These are phyloP conservation scores for Salpingus planirostris DNA, from an alignment of 2,888 invertebrate genomes.

Conservation along the genomic window DNA sequence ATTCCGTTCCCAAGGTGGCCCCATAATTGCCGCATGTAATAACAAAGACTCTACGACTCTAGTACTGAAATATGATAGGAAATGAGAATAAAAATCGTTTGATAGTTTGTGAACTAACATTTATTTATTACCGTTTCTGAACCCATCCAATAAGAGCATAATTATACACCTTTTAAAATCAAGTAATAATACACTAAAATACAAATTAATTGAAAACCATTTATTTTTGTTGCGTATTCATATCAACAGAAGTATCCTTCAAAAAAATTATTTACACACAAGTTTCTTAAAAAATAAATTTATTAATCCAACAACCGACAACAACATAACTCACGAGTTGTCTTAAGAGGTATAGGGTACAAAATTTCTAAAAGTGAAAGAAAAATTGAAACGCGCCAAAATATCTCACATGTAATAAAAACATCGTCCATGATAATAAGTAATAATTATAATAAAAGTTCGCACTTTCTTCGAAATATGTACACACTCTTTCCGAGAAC, in stretches of 20 bases:
- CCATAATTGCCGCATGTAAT: slow-evolving; percentile 68
- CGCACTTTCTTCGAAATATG: slow-evolving; percentile 1
- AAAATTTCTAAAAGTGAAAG: slow-evolving; percentile 6
- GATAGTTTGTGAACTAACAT: slow-evolving; percentile 8
- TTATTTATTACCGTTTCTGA: slow-evolving; percentile 7
- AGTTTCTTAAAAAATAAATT: slow-evolving; percentile 21
- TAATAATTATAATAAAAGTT: slow-evolving; percentile 2
- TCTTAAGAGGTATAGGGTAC: too few relatives aligned
- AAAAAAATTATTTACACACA: too few relatives aligned
- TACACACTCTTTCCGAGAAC: slow-evolving; percentile 5
- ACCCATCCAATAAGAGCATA: too few relatives aligned
- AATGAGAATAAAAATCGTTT: slow-evolving; percentile 7
- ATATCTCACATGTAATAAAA: too few relatives aligned
- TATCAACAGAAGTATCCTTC: slow-evolving; percentile 5
- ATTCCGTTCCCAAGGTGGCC: slow-evolving; percentile 94
- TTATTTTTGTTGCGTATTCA: slow-evolving; percentile 5
- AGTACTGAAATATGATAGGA: too few relatives aligned
- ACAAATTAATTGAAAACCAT: slow-evolving; percentile 5
- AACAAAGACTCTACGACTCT: too few relatives aligned
- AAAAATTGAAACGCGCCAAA: too few relatives aligned
- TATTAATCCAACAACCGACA: slow-evolving; percentile 25
- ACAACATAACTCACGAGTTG: too few relatives aligned
- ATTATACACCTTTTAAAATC: too few relatives aligned
- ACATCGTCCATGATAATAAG: too few relatives aligned
- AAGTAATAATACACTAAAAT: slow-evolving; percentile 8